Percentiles rank a stretch among this genome's conserved stretches.
Evolutionary conservation across 23 tunicate genomes (phyloP).

Genomic region (Halocynthia roretzi): DNA sequence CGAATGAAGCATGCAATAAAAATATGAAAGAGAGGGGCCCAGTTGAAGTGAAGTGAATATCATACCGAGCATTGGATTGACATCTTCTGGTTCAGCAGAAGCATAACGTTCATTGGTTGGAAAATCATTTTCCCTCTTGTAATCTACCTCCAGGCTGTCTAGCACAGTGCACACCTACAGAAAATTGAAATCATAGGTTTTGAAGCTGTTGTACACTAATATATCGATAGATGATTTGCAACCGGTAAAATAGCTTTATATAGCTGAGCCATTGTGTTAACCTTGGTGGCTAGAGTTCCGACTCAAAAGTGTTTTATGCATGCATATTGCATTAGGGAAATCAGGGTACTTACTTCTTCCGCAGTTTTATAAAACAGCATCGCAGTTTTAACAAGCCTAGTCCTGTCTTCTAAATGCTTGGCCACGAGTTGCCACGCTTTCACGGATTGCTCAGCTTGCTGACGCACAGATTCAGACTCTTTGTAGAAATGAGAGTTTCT

Average conservation of each 20-base stretch:
- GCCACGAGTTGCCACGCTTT: constrained; percentile 58
- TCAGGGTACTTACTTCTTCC: constrained; percentile 30
- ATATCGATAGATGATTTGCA: no score
- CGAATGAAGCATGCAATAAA: neutral
- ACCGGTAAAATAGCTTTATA: no score
- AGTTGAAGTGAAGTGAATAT: neutral
- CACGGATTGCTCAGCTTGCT: constrained; percentile 14
- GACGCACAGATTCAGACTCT: constrained; percentile 16
- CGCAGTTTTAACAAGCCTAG: constrained; percentile 40
- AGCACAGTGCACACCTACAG: constrained; percentile 68
- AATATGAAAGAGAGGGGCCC: neutral
- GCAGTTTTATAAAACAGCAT: constrained; percentile 69
- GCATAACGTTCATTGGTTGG: constrained; percentile 15
- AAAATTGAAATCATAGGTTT: neutral
- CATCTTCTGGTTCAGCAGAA: constrained; percentile 8
- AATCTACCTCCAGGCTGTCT: constrained; percentile 61
- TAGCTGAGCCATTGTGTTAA: no score
- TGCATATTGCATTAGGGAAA: neutral
- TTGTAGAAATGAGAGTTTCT: constrained; percentile 10
- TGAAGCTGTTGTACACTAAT: no score
- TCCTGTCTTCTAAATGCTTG: constrained; percentile 65
- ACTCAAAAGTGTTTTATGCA: no score
- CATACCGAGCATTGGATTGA: constrained; percentile 32
- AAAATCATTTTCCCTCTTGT: constrained; percentile 44
- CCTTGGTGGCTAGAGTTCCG: no score